Conservation (phyloP, 1,140 invertebrate genomes). For the Drosophila guanche region DNA sequence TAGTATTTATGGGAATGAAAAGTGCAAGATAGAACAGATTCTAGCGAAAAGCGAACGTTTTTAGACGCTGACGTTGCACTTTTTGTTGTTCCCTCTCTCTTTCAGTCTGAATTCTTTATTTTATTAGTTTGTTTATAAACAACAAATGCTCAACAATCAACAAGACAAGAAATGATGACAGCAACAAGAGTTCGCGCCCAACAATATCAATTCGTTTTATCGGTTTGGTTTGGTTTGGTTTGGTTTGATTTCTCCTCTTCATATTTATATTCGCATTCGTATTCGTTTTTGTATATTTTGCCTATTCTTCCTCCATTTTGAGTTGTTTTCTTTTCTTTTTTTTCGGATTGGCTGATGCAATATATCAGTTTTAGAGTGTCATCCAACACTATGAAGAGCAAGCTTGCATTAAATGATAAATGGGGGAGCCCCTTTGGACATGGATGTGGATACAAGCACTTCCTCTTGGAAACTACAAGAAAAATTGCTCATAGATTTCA, state of each 20-base stretch:
- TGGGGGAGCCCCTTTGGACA: no score
- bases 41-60: conserved; percentile 17
- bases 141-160: conserved; percentile 12
- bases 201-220: conserved; percentile 35
- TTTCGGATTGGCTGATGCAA: conserved; percentile 56
- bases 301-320: conserved; percentile 7
- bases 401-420: conserved; percentile 2
- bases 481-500: no score
- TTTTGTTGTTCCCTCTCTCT: conserved; percentile 30
- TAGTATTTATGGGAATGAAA: conserved; percentile 20
- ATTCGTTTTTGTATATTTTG: conserved; percentile 12
- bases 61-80: conserved; percentile 53
- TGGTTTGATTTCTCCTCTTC: conserved; percentile 1
- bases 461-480: no score
- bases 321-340: neutral
- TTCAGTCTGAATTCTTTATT: no score
- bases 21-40: conserved; percentile 24
- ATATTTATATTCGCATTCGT: conserved; percentile 7
- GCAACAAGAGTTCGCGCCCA: conserved; percentile 24
- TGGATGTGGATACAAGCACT: no score
- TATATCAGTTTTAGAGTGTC: conserved; percentile 25
- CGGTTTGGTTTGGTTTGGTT: conserved; percentile 19
- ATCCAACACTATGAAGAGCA: conserved; percentile 23
- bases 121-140: conserved; percentile 69
- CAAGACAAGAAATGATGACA: no score